Conservation (phyloP, 1,140 invertebrate species). For the Artemia franciscana region DNA sequence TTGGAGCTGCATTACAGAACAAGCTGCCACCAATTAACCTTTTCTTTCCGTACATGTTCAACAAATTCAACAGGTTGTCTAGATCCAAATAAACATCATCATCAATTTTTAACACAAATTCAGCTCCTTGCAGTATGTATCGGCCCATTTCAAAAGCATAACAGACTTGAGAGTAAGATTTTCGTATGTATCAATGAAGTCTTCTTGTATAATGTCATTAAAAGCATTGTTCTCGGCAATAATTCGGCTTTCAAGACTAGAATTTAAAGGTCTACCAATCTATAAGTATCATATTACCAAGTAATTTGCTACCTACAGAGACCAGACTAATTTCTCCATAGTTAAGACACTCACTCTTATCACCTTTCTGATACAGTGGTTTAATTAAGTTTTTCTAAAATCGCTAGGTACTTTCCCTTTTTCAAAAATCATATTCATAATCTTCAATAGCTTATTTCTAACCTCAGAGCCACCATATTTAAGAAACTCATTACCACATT, state of each 20-base stretch:
- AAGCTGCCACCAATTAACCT: constrained; percentile 40
- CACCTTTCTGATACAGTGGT: no score
- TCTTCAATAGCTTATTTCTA: no score
- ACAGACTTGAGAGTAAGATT: constrained; percentile 76
- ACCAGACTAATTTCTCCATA: no score
- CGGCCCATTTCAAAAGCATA: constrained; percentile 52
- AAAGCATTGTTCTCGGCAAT: constrained; percentile 32
- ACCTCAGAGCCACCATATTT: no score
- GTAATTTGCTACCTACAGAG: no score
- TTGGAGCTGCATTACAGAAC: constrained; percentile 44
- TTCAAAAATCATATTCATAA: no score
- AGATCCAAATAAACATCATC: constrained; percentile 29
- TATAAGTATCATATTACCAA: no score
- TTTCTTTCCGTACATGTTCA: constrained; percentile 8
- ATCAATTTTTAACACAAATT: constrained; percentile 25
- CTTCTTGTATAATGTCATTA: constrained; percentile 71
- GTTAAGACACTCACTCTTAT: no score
- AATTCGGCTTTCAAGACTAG: constrained; percentile 28
- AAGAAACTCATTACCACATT: no score
- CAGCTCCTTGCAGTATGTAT: constrained; percentile 14
- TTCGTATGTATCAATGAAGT: constrained; percentile 68
- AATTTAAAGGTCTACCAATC: constrained; percentile 30
- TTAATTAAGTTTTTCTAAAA: no score
- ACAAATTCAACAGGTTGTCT: constrained; percentile 10
- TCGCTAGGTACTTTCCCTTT: no score